Percentiles rank a stretch among this genome's conserved stretches.
phyloP scores from a whole-genome alignment of 2,113 vertebrate species.

The Leptobrachium leishanense region DNA sequence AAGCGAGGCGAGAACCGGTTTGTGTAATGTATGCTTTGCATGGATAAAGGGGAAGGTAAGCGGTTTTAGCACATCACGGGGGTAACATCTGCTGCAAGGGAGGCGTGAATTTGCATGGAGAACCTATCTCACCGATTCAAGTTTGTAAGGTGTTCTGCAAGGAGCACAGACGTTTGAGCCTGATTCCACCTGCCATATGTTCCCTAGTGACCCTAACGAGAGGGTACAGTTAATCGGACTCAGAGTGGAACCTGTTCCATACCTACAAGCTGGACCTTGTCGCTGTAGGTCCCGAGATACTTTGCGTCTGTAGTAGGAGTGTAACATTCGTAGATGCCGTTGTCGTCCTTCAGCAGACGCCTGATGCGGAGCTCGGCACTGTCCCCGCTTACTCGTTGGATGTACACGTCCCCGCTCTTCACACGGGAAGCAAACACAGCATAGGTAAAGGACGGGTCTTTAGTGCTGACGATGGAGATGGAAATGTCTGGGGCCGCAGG shows the following conservation, averaged over 20 bases:
- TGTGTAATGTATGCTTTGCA: too few relatives aligned
- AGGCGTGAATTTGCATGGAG: too few relatives aligned
- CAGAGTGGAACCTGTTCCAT: background rate
- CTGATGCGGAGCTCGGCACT: constrained; percentile 70
- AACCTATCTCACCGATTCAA: too few relatives aligned
- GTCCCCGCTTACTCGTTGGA: constrained; percentile 76
- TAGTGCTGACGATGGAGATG: constrained; percentile 78
- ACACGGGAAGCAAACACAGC: constrained; percentile 69
- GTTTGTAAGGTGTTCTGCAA: too few relatives aligned
- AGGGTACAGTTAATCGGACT: too few relatives aligned
- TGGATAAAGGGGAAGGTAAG: too few relatives aligned
- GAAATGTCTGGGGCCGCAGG: constrained; percentile 62
- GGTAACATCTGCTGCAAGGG: too few relatives aligned
- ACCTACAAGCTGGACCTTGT: constrained; percentile 77
- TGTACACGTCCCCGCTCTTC: constrained; percentile 70
- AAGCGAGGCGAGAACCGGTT: too few relatives aligned
- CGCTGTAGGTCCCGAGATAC: constrained; percentile 80
- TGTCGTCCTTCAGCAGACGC: constrained; percentile 74
- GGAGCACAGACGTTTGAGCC: too few relatives aligned
- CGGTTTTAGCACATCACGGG: too few relatives aligned
- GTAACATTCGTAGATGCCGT: constrained; percentile 83
- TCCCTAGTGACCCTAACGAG: too few relatives aligned
- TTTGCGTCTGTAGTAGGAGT: constrained; percentile 77
- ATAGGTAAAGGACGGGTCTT: constrained; percentile 73
- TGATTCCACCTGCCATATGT: too few relatives aligned